Percentiles rank a stretch among this genome's conserved stretches.
Conservation (phyloP, 1,140 invertebrate genomes). For the Mactra quadrangularis region DNA sequence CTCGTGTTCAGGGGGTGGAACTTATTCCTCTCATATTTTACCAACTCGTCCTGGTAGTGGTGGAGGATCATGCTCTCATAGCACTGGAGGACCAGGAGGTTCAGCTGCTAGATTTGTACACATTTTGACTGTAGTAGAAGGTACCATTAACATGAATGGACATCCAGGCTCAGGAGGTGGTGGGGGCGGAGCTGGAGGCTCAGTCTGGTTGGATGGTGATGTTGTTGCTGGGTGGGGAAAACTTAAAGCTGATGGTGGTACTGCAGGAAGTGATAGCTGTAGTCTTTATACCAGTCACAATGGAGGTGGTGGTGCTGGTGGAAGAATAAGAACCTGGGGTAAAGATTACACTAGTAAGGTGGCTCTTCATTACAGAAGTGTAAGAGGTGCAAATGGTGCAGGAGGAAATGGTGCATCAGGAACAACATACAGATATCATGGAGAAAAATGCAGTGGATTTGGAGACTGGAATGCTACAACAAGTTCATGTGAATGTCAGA, state of each 20-base stretch:
- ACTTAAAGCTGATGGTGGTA: constrained; percentile 69
- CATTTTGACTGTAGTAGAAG: constrained; percentile 65
- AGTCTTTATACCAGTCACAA: constrained; percentile 50
- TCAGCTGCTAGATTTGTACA: constrained; percentile 58
- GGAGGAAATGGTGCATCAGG: constrained; percentile 45
- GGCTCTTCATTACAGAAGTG: constrained; percentile 52
- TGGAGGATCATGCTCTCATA: constrained; percentile 66
- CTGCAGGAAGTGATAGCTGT: constrained; percentile 44
- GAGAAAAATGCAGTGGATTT: constrained; percentile 66
- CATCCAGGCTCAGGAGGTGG: constrained; percentile 54
- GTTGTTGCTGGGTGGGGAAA: constrained; percentile 74
- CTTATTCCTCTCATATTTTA: constrained; percentile 40
- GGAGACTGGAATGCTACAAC: constrained; percentile 57
- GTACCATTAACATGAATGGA: constrained; percentile 64
- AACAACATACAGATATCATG: constrained; percentile 44
- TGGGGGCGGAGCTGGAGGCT: constrained; percentile 75
- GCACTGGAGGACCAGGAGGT: constrained; percentile 63
- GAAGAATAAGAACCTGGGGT: constrained; percentile 68
- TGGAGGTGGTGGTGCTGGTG: constrained; percentile 73
- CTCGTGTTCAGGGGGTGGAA: constrained; percentile 23
- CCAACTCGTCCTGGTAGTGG: constrained; percentile 71
- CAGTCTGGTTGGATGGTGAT: constrained; percentile 72
- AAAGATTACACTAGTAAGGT: constrained; percentile 68
- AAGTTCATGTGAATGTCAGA: constrained; percentile 64
- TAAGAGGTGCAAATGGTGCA: constrained; percentile 54